Evolutionary conservation across 2,113 vertebrate genomes (phyloP).

Genomic region (Rattus norvegicus): DNA sequence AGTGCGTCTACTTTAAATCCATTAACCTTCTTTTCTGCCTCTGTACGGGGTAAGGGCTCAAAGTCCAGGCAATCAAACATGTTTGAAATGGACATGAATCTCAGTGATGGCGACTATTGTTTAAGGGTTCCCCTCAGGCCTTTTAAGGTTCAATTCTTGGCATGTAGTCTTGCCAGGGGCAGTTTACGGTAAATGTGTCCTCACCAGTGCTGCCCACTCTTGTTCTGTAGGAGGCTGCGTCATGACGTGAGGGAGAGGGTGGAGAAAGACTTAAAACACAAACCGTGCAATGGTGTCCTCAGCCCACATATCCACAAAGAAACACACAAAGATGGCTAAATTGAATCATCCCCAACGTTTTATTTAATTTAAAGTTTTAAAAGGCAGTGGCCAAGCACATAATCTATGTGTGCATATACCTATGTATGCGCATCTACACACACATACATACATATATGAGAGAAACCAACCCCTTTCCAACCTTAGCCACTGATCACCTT

Average conservation of each 20-base stretch:
- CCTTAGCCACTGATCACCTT: conserved; percentile 69
- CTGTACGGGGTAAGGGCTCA: not conserved
- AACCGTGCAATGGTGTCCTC: not conserved
- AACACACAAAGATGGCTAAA: conserved; percentile 76
- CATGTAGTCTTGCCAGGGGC: conserved; percentile 2
- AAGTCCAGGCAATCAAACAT: conserved; percentile 16
- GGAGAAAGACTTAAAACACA: conserved; percentile 44
- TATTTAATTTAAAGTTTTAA: conserved; percentile 84
- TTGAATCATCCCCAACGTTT: conserved; percentile 82
- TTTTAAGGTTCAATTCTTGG: not conserved
- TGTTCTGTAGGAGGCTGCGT: not conserved
- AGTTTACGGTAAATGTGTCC: not conserved
- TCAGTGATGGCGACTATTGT: conserved; percentile 9
- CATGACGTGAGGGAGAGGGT: not conserved
- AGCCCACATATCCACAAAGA: conserved; percentile 63
- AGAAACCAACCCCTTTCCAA: conserved; percentile 76
- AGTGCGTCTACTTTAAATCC: not conserved
- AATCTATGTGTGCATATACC: conserved; percentile 62
- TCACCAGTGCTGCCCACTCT: not conserved
- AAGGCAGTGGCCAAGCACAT: conserved; percentile 84
- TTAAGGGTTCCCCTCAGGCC: not conserved
- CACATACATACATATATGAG: conserved; percentile 56
- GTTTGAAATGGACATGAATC: not conserved
- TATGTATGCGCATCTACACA: not conserved
- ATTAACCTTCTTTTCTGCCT: not conserved